phyloP scores from a whole-genome alignment of 2,888 invertebrate genomes.

The Ichneumoninae sp. region DNA sequence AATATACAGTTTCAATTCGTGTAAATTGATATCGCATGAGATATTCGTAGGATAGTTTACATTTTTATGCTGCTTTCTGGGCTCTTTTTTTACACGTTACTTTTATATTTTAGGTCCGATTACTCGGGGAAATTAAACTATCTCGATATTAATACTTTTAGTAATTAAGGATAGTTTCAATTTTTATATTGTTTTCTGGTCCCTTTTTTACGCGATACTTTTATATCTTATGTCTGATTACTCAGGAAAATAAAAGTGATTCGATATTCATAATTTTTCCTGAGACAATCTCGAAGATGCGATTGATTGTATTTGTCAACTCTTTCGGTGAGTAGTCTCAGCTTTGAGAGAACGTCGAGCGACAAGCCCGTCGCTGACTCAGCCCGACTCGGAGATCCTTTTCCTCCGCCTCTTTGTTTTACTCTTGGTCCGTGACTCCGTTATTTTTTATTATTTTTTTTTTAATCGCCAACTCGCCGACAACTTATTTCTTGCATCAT shows the following conservation, averaged over 20 bases:
- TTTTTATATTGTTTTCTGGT: background rate
- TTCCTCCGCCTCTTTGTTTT: slow-evolving; percentile 10
- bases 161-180: background rate
- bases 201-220: background rate
- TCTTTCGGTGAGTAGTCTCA: background rate
- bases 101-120: background rate
- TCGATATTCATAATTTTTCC: background rate
- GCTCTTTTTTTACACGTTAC: background rate
- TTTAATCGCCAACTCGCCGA: background rate
- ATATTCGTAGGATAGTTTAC: background rate
- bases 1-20: background rate
- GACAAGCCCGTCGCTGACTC: slow-evolving; percentile 33
- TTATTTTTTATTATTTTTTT: slow-evolving; percentile 17
- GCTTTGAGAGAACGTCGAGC: slow-evolving; percentile 24
- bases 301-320: background rate
- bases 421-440: slow-evolving; percentile 29
- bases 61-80: background rate
- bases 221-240: background rate
- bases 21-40: background rate
- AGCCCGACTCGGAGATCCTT: slow-evolving; percentile 7
- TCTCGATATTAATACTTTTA: too few relatives aligned
- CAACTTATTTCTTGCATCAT: slow-evolving; percentile 41
- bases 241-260: background rate
- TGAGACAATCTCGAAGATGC: background rate
- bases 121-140: too few relatives aligned